Percentiles rank a stretch among this genome's conserved stretches.
Conservation (phyloP, 2,888 invertebrate species). For the Cetonia aurata region DNA sequence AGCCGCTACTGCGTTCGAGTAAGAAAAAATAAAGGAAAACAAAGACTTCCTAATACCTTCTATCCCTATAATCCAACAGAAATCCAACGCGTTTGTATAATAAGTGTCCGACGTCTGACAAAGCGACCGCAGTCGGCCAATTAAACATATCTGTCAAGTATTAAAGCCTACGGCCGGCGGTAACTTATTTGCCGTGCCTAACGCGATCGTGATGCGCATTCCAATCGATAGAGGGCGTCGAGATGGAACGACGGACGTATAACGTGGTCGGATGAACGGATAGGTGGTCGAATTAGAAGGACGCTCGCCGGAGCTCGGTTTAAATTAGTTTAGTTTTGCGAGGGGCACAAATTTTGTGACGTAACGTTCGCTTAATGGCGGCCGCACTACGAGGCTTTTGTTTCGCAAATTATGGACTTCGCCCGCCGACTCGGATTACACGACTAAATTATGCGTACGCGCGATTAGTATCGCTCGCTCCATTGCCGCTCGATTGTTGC, state of each 20-base stretch:
- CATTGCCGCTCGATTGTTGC: neutral
- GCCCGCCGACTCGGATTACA: neutral
- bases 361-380: conserved; percentile 42
- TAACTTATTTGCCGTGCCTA: conserved; percentile 53
- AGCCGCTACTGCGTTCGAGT: too few relatives aligned
- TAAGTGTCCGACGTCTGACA: too few relatives aligned
- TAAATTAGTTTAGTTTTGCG: conserved; percentile 54
- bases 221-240: conserved; percentile 40
- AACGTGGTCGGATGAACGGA: too few relatives aligned
- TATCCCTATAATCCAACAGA: too few relatives aligned
- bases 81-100: too few relatives aligned
- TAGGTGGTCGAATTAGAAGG: too few relatives aligned
- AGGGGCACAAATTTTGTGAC: conserved; percentile 42
- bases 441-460: conserved; percentile 9
- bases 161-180: conserved; percentile 52
- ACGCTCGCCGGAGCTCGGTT: conserved; percentile 17
- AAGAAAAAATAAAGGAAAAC: too few relatives aligned
- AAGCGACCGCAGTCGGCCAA: conserved; percentile 34
- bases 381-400: neutral
- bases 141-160: conserved; percentile 58
- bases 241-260: too few relatives aligned
- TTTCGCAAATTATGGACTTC: conserved; percentile 14
- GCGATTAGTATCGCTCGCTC: conserved; percentile 12
- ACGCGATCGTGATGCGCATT: conserved; percentile 25
- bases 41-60: too few relatives aligned